A percentile compares a stretch with the other conserved stretches of the same genome.
Evolutionary conservation across 92 coral and sea anemone genomes (phyloP).

Genomic region (Palythoa grandis): DNA sequence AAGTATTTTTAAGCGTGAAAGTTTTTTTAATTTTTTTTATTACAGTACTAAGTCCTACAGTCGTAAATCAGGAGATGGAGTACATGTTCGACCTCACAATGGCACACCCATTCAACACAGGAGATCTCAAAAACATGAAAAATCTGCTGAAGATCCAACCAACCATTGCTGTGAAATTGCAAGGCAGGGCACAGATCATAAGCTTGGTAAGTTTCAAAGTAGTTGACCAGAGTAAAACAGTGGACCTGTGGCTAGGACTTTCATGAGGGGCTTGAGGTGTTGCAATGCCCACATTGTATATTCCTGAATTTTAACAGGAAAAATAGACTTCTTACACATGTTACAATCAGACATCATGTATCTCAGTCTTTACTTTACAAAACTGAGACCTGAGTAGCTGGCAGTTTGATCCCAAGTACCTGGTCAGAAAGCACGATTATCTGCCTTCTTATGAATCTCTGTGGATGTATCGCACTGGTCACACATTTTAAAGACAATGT

Average conservation of each 20-base stretch:
- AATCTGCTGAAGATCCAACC: background rate
- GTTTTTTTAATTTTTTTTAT: background rate
- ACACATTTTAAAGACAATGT: too few species aligned
- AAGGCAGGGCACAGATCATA: slow-evolving; percentile 2
- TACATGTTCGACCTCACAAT: background rate
- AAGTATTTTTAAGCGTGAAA: too few species aligned
- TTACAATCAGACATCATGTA: too few species aligned
- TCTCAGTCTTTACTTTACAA: too few species aligned
- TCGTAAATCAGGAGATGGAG: background rate
- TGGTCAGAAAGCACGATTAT: too few species aligned
- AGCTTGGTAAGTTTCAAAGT: slow-evolving; percentile 8
- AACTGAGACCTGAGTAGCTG: too few species aligned
- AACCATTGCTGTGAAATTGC: slow-evolving; percentile 23
- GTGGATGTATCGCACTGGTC: too few species aligned
- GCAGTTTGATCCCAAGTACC: too few species aligned
- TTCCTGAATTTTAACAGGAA: too few species aligned
- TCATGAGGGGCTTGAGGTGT: background rate
- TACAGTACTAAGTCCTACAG: background rate
- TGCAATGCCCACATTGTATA: background rate
- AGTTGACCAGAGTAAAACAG: background rate
- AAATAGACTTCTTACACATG: too few species aligned
- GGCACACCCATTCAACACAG: background rate
- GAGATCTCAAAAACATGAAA: slow-evolving; percentile 16
- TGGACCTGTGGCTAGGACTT: background rate
- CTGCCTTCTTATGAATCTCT: too few species aligned